phyloP scores from a whole-genome alignment of 2,888 invertebrate genomes.

The Zelleria hepariella region DNA sequence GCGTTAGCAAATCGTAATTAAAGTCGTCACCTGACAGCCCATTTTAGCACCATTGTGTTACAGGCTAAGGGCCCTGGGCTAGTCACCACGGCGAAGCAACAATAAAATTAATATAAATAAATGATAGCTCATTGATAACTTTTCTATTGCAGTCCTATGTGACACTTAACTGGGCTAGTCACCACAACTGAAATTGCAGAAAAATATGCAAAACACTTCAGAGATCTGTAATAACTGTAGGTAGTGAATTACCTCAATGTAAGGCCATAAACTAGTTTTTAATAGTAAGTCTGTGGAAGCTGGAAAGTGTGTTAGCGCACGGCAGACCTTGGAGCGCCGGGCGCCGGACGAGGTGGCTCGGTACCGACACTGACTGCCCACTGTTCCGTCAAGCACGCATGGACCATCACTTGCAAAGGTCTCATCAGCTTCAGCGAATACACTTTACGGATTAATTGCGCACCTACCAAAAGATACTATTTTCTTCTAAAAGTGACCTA shows the following conservation, averaged over 20 bases:
- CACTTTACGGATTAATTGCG: background rate
- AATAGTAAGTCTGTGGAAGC: background rate
- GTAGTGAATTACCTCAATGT: background rate
- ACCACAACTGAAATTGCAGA: background rate
- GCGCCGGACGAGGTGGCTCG: background rate
- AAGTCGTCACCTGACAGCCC: too few species aligned
- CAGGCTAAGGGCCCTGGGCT: too few species aligned
- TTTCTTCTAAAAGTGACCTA: background rate
- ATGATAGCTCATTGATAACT: too few species aligned
- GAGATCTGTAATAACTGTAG: background rate
- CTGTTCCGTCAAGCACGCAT: conserved; percentile 53
- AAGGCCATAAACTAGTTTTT: background rate
- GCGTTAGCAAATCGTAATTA: too few species aligned
- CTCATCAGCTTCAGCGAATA: background rate
- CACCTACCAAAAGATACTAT: background rate
- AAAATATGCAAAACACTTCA: background rate
- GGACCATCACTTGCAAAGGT: conserved; percentile 32
- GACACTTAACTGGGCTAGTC: too few species aligned
- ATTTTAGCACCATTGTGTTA: too few species aligned
- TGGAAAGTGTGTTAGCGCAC: background rate
- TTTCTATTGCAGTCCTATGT: too few species aligned
- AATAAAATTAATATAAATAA: too few species aligned
- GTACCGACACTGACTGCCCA: background rate
- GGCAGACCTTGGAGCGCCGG: background rate
- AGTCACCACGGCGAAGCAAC: too few species aligned